Conservation (phyloP, 2,113 vertebrate species). For the Anguilla japonica region DNA sequence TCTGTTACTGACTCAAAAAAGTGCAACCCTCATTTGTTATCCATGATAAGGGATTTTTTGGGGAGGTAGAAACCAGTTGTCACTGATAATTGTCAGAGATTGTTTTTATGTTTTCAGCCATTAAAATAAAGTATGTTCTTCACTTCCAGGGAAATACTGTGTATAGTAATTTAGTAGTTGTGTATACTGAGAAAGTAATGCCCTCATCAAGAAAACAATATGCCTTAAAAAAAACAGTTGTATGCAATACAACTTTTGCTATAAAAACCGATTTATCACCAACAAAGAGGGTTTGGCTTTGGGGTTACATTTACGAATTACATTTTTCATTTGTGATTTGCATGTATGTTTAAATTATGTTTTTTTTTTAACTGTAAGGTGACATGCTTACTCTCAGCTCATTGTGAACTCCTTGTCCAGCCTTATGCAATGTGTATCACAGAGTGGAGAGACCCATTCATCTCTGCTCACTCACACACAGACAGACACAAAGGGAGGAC, state of each 20-base stretch:
- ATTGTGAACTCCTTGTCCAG: not conserved
- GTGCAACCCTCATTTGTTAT: not conserved
- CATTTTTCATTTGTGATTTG: not conserved
- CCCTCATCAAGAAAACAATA: too few relatives aligned
- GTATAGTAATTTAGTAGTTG: slow-evolving; percentile 42
- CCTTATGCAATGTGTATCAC: not conserved
- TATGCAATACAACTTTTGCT: not conserved
- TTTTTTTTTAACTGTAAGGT: not conserved
- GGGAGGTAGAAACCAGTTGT: slow-evolving; percentile 31
- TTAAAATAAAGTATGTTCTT: slow-evolving; percentile 56
- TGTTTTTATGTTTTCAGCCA: slow-evolving; percentile 49
- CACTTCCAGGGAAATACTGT: slow-evolving; percentile 55
- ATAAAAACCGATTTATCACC: not conserved
- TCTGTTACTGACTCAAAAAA: not conserved
- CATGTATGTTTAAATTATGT: not conserved
- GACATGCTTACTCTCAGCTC: not conserved
- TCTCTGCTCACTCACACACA: not conserved
- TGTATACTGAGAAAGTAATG: not conserved
- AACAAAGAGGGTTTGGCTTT: not conserved
- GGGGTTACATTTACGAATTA: not conserved
- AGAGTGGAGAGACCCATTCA: slow-evolving; percentile 21
- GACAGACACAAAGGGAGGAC: not conserved
- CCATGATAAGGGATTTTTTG: not conserved
- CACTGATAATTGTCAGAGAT: slow-evolving; percentile 52
- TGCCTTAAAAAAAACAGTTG: not conserved